Conservation (phyloP, 2,888 invertebrate genomes). For the Chouioia cunea region DNA sequence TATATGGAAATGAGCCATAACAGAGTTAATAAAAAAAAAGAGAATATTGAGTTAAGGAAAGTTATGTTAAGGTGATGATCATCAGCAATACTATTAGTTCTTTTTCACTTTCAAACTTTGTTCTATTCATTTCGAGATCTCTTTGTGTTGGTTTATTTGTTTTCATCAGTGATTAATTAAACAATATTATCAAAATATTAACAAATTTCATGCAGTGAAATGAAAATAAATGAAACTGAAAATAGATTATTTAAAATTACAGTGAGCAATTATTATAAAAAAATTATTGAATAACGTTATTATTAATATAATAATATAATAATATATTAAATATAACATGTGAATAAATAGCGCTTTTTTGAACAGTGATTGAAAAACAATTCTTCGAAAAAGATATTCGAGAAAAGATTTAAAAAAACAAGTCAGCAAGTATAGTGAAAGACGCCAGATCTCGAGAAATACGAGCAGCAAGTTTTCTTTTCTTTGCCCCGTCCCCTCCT, state of each 20-base stretch:
- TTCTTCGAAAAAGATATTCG: background rate
- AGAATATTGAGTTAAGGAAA: background rate
- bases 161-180: too few species aligned
- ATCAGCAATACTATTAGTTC: too few species aligned
- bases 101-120: too few species aligned
- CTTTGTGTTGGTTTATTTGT: too few species aligned
- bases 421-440: background rate
- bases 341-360: too few species aligned
- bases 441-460: slow-evolving; percentile 9
- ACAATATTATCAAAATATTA: too few species aligned
- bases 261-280: slow-evolving; percentile 1
- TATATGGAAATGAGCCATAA: slow-evolving; percentile 6
- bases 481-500: slow-evolving; percentile 4
- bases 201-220: too few species aligned
- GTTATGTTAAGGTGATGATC: background rate
- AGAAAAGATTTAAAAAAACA: slow-evolving; percentile 14
- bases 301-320: too few species aligned
- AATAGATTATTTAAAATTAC: background rate
- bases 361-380: too few species aligned
- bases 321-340: too few species aligned
- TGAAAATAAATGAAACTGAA: background rate
- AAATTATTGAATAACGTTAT: slow-evolving; percentile 13
- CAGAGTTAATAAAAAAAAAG: background rate
- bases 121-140: too few species aligned
- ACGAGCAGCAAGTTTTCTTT: slow-evolving; percentile 18